These are phyloP conservation scores for Patella pellucida DNA, from an alignment of 2,888 invertebrate genomes.

Conservation along the genomic window DNA sequence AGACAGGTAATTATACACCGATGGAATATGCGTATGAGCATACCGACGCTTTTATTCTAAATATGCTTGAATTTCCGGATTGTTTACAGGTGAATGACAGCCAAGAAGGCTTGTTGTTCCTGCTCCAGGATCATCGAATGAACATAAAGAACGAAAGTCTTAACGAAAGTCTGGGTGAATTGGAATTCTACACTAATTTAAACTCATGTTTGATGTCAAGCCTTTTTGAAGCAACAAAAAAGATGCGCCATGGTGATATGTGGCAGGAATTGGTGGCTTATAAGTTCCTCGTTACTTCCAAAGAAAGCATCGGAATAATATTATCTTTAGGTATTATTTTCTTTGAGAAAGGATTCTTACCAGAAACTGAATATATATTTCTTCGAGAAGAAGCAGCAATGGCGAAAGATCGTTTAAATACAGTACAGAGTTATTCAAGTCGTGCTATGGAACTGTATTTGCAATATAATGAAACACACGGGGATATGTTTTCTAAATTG, in stretches of 20 bases:
- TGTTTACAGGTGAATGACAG: neutral
- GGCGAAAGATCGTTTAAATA: conserved; percentile 19
- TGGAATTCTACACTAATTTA: conserved; percentile 20
- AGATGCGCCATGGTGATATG: conserved; percentile 12
- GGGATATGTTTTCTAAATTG: neutral
- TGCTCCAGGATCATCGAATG: conserved; percentile 1
- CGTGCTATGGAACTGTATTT: neutral
- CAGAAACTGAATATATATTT: conserved; percentile 8
- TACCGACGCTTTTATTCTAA: neutral
- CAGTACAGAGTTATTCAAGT: conserved; percentile 20
- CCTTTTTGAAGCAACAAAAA: conserved; percentile 13
- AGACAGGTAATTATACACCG: conserved; percentile 10
- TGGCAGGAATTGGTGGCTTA: conserved; percentile 30
- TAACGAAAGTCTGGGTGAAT: conserved; percentile 13
- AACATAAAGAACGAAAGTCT: conserved; percentile 6
- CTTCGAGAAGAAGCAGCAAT: conserved; percentile 21
- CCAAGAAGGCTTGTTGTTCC: neutral
- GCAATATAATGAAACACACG: neutral
- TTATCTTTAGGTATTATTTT: conserved; percentile 22
- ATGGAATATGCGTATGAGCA: conserved; percentile 9
- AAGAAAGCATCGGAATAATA: conserved; percentile 27
- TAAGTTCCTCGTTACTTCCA: conserved; percentile 25
- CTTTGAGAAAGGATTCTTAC: conserved; percentile 19
- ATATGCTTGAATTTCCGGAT: conserved; percentile 5
- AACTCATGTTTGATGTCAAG: conserved; percentile 18